Conservation (phyloP, 2,113 vertebrate species). For the Anguilla japonica region DNA sequence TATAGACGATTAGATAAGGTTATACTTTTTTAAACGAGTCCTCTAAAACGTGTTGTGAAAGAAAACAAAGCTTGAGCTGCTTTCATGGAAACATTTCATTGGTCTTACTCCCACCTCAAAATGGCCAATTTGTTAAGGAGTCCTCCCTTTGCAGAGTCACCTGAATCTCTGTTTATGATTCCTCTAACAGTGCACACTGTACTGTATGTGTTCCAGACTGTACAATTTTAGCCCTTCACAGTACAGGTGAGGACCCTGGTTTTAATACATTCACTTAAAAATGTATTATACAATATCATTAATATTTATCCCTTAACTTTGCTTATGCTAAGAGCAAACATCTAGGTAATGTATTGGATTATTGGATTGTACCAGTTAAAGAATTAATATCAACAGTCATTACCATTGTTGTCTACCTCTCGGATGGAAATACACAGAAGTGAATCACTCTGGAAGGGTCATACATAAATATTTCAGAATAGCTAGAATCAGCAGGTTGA, state of each 20-base stretch:
- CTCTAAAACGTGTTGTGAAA: background rate
- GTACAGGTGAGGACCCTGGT: background rate
- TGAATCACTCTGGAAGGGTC: background rate
- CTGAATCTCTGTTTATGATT: background rate
- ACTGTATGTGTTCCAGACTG: background rate
- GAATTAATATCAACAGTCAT: no score
- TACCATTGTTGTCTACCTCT: background rate
- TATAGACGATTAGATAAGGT: background rate
- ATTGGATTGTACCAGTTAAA: no score
- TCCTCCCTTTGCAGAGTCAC: background rate
- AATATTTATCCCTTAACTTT: background rate
- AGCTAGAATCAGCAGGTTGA: background rate
- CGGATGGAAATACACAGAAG: background rate
- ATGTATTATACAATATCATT: background rate
- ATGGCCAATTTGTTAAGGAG: background rate
- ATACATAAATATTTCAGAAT: background rate
- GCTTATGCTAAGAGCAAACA: background rate
- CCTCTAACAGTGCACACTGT: background rate
- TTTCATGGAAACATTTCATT: background rate
- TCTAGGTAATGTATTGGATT: background rate
- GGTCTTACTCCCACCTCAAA: conserved; percentile 10
- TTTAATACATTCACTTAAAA: background rate
- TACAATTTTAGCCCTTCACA: background rate
- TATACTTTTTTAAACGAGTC: background rate
- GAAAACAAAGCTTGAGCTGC: background rate